Conservation (phyloP, 2,888 invertebrate species). For the Pseudoips prasinana region DNA sequence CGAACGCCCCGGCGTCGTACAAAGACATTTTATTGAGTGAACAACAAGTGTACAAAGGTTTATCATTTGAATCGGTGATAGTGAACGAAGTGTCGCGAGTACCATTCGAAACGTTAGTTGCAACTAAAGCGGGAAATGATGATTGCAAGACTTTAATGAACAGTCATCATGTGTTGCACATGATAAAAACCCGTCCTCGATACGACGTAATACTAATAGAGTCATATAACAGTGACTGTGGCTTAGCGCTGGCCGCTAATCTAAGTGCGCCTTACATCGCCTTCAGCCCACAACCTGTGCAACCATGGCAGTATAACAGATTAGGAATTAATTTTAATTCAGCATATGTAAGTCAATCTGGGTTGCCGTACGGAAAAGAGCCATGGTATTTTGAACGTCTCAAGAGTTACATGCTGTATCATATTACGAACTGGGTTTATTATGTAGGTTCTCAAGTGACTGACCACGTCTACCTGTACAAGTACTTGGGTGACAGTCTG, state of each 20-base stretch:
- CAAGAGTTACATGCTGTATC: conserved; percentile 64
- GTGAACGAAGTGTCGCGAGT: conserved; percentile 71
- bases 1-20: conserved; percentile 73
- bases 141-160: conserved; percentile 75
- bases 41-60: conserved; percentile 62
- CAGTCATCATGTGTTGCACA: conserved; percentile 77
- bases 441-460: conserved; percentile 70
- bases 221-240: conserved; percentile 88
- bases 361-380: conserved; percentile 65
- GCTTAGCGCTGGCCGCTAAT: conserved; percentile 85
- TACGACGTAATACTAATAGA: conserved; percentile 88
- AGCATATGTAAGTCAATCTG: conserved; percentile 70
- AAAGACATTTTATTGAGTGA: conserved; percentile 77
- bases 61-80: conserved; percentile 74
- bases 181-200: conserved; percentile 70
- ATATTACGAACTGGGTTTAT: conserved; percentile 71
- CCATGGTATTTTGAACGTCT: conserved; percentile 74
- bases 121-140: conserved; percentile 74
- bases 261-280: conserved; percentile 84
- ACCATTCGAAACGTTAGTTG: conserved; percentile 72
- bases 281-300: conserved; percentile 78
- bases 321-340: conserved; percentile 78
- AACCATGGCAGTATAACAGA: conserved; percentile 79
- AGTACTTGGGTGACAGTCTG: conserved; percentile 76
- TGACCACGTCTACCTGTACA: conserved; percentile 69